Evolutionary conservation across 2,797 vertebrate genomes (phyloP), one percentile per base, ranked within the genome.

Genomic region (Halcyon smyrnensis): DNA sequence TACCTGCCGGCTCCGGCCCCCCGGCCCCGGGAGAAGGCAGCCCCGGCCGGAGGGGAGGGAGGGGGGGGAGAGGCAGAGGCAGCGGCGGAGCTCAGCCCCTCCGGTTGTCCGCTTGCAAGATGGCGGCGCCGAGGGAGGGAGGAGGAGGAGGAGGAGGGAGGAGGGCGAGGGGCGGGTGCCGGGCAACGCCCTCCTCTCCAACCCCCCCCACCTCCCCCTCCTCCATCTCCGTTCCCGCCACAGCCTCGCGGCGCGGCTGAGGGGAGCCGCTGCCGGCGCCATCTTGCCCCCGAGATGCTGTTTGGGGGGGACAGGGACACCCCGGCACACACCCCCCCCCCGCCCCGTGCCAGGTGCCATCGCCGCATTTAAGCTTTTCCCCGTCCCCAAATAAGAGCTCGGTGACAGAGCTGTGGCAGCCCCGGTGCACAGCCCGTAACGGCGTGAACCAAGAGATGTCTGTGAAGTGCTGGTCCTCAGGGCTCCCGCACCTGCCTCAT

Each of bases 1-100:
- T 93, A 92, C 93, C 95, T 95, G 89, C 92, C 90, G 84, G 93
- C 93, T 90, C 86, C 84, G 83, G 92, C 93, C 92, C 80, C 48
- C 93, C 91, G 67, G 95, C 60, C n/a, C 48, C 89, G 78, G 84
- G 67, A 56, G 90, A 89, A 64, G 34, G 62, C 46, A 75, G 86
- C 91, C 91, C 43, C 30, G 65, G 88, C 65, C 96, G 67, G 73
- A 77, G 74, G 92, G 60, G 73, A 70, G 32, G 68, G 57, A 53
- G 51, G 51, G 51, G 28, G 60, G 50, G 34, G 34, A 45, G 34
- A 59, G 60, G 84, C 39, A 51, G n/a, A 59, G 51, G 53, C 43
- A 27, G 70, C 25, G 5, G 48, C 56, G 3, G 45, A 87, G 75
- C 91, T 57, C 79, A 62, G 45, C 87, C 84, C 80, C 96, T 90